These are phyloP conservation scores for Ips nitidus DNA, from an alignment of 1,140 invertebrate genomes.

Conservation along the genomic window DNA sequence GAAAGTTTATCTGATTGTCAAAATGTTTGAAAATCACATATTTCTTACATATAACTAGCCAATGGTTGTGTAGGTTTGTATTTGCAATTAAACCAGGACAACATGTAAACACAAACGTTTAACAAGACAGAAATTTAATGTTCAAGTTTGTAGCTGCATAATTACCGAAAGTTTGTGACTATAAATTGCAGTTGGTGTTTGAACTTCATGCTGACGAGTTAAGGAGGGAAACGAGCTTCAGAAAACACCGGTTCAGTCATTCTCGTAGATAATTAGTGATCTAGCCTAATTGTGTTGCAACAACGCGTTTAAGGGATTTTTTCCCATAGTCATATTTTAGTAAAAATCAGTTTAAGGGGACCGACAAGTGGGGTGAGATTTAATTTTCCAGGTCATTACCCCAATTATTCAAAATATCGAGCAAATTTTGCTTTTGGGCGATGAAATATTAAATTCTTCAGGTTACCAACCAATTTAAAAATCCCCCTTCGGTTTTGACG, in stretches of 20 bases:
- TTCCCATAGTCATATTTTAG: neutral
- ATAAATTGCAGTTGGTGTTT: neutral
- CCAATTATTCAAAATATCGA: conserved; percentile 1
- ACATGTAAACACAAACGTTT: neutral
- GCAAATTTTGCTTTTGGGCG: neutral
- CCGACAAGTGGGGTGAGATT: neutral
- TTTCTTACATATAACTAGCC: too few relatives aligned
- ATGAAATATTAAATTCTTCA: conserved; percentile 1
- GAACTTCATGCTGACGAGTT: neutral
- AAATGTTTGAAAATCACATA: too few relatives aligned
- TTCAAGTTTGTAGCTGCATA: neutral
- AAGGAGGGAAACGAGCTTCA: neutral
- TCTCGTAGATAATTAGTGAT: neutral
- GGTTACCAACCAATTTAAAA: neutral
- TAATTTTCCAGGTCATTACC: neutral
- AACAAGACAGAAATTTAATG: neutral
- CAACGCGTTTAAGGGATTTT: neutral
- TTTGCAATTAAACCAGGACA: neutral
- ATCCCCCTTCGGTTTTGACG: neutral
- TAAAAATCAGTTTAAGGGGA: neutral
- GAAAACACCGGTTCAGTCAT: neutral
- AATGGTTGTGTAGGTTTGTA: too few relatives aligned
- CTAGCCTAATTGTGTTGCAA: neutral
- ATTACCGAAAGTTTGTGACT: conserved; percentile 1
- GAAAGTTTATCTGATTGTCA: too few relatives aligned